Conservation (phyloP, 2,888 invertebrate genomes). For the Eristalis pertinax region DNA sequence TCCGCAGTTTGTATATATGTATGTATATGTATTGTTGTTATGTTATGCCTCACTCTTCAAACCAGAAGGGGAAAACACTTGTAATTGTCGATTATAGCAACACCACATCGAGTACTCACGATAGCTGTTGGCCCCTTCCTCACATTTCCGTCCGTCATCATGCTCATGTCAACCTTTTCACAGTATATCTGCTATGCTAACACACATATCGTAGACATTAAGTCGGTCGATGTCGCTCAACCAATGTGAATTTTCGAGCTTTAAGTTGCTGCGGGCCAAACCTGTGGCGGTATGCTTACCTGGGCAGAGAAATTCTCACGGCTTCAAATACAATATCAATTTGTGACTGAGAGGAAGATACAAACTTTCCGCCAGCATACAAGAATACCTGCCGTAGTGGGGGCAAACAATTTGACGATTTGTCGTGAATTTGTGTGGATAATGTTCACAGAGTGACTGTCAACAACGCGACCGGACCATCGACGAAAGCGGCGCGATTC, state of each 20-base stretch:
- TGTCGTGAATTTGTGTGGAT: constrained; percentile 51
- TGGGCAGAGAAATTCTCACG: constrained; percentile 60
- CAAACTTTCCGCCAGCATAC: constrained; percentile 47
- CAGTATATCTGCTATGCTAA: neutral
- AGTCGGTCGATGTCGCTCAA: constrained; percentile 48
- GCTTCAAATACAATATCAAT: constrained; percentile 19
- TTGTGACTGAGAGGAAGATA: constrained; percentile 16
- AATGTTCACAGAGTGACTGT: constrained; percentile 42
- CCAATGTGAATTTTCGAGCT: constrained; percentile 60
- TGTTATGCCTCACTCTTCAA: constrained; percentile 44
- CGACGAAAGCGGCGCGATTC: constrained; percentile 30
- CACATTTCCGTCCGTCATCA: neutral
- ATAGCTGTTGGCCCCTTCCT: constrained; percentile 25
- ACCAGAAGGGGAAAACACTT: constrained; percentile 51
- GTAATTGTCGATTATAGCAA: constrained; percentile 67
- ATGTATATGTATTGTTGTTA: constrained; percentile 24
- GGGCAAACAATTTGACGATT: constrained; percentile 59
- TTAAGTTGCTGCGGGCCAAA: constrained; percentile 22
- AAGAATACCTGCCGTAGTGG: constrained; percentile 8
- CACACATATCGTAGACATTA: constrained; percentile 52
- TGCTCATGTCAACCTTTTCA: constrained; percentile 5
- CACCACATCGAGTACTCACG: constrained; percentile 35
- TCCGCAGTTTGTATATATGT: constrained; percentile 17
- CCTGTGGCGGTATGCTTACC: constrained; percentile 17
- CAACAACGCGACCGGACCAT: constrained; percentile 35